These are phyloP conservation scores for Eurystomus gularis DNA, from an alignment of 2,113 vertebrate genomes.

Conservation along the genomic window DNA sequence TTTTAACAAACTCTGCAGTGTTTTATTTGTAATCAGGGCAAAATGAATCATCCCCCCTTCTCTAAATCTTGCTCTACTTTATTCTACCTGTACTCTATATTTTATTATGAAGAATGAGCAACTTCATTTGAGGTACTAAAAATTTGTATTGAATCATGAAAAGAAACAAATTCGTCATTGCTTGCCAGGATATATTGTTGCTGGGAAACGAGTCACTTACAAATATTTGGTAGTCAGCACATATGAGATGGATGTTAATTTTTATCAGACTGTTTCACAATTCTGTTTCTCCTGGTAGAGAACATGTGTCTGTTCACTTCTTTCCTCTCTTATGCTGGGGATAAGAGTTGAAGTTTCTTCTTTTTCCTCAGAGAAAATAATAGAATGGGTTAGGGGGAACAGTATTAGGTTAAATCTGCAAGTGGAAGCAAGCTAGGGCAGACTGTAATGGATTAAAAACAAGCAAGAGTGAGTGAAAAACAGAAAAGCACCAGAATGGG, in stretches of 20 bases:
- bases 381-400: rapidly evolving
- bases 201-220: background rate
- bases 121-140: background rate
- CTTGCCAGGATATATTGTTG: background rate
- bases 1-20: background rate
- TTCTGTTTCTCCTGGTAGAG: background rate
- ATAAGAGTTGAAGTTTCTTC: background rate
- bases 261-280: background rate
- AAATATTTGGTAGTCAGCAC: conserved; percentile 35
- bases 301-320: background rate
- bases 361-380: background rate
- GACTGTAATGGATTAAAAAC: background rate
- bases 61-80: background rate
- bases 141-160: background rate
- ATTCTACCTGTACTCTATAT: background rate
- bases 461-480: background rate
- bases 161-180: background rate
- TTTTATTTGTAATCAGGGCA: background rate
- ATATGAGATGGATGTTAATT: background rate
- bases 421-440: background rate
- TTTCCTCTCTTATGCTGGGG: background rate
- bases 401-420: background rate
- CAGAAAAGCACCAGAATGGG: background rate
- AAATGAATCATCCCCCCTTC: background rate
- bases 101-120: background rate